phyloP scores from a whole-genome alignment of 2,797 vertebrate species.

The Sphenodon punctatus region DNA sequence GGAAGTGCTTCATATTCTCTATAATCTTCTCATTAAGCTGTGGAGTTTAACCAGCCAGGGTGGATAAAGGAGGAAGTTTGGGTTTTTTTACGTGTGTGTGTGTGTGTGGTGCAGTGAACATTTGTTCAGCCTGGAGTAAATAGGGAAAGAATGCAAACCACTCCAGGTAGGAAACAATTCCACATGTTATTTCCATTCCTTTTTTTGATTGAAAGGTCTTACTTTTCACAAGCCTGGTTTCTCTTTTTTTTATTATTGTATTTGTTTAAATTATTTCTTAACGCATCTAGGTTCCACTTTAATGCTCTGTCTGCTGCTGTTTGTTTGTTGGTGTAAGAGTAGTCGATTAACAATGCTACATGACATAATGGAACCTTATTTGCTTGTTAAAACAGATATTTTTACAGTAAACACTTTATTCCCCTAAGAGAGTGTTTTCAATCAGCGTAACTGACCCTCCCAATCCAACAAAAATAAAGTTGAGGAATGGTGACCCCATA shows the following conservation, averaged over 20 bases:
- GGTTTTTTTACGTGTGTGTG: neutral
- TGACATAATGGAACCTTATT: neutral
- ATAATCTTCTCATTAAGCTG: constrained; percentile 75
- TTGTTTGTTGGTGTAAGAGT: neutral
- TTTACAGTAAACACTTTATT: neutral
- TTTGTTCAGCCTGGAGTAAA: constrained; percentile 18
- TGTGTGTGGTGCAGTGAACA: neutral
- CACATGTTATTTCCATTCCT: neutral
- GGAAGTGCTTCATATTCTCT: constrained; percentile 63
- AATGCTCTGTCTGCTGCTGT: accelerated
- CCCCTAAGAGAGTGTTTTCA: too few species aligned
- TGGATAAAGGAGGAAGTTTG: constrained; percentile 53
- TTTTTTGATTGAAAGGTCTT: accelerated
- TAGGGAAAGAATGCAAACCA: constrained; percentile 8
- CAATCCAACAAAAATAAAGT: neutral
- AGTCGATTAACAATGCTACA: too few species aligned
- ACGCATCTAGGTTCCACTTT: neutral
- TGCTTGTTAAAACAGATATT: neutral
- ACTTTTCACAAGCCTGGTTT: neutral
- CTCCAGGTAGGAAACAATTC: constrained; percentile 40
- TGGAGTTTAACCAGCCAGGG: constrained; percentile 63
- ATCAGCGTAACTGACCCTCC: too few species aligned
- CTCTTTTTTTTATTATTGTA: too few species aligned
- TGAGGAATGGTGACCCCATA: neutral
- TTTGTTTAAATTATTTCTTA: neutral